Evolutionary conservation across 2,113 vertebrate species (phyloP), one percentile per base, ranked within the genome.

Genomic region (Ammodytes marinus): DNA sequence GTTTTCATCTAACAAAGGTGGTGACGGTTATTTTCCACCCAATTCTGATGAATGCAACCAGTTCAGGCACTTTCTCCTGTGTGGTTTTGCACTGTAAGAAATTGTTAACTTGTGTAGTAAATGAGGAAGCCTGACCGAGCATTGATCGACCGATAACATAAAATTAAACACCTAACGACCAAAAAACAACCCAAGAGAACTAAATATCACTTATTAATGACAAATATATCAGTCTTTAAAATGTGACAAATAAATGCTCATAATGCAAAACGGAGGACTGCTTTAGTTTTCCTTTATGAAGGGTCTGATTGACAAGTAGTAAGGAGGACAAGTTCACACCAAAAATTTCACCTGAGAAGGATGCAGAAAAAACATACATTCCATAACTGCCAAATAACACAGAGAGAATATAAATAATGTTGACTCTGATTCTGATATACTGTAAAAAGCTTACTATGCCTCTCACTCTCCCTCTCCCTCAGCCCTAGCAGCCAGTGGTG

Each of bases 401-500:
- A 8, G 7, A 63, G 50, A 43, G 47, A 35, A 53, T 46, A 13
- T 15, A 54, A 17, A 27, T 54, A 52, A 61, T 40, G 43, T 13
- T 19, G 54, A 4, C 11, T 17, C 13, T 42, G 27, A n/a, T 42
- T 47, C 19, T 19, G 5, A 42, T 37, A 55, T 11, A 46, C 27
- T 74, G 13, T 45, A 46, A 45, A 27, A 54, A 63, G 68, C 42
- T 13, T 3, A 54, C 2, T 13, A 15, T 47, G 45, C 43, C 27
- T 68, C 63, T 58, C 15, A 14, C n/a, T 57, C 58, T 58, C 12
- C 84, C 46, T 64, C 53, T 75, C 45, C 57, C n/a, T 43, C 92
- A 97, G 97, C 96, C 85, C 95, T 97, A 94, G 96, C 96, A 94
- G 96, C 97, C 96, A 97, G 95, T 97, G 97, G 97, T 97, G 97